phyloP scores from a whole-genome alignment of 2,113 vertebrate species.

The Alethe castanea region DNA sequence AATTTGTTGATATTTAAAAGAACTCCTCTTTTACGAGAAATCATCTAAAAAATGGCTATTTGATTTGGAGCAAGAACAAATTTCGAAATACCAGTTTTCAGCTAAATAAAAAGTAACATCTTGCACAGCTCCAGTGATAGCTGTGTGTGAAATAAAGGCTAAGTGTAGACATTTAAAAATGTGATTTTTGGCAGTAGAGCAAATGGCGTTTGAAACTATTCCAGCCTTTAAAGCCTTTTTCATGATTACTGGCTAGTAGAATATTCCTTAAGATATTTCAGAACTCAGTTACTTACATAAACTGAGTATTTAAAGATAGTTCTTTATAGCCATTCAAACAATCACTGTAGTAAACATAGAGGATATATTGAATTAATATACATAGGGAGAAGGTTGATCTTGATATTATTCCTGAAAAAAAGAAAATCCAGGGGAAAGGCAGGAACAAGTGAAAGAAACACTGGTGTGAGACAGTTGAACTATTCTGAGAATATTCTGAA shows the following conservation, averaged over 20 bases:
- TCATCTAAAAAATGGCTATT: not conserved
- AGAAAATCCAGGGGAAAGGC: not conserved
- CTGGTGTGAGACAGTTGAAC: not conserved
- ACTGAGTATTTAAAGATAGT: not conserved
- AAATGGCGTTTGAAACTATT: not conserved
- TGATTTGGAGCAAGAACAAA: not conserved
- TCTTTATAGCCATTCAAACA: not conserved
- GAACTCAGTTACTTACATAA: not conserved
- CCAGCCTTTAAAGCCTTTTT: not conserved
- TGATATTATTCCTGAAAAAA: not conserved
- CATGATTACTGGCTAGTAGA: not conserved
- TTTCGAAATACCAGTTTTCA: not conserved
- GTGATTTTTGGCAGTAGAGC: conserved; percentile 5
- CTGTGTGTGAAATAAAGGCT: not conserved
- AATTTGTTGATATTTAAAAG: not conserved
- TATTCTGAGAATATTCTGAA: not conserved
- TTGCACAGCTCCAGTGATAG: not conserved
- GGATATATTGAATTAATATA: not conserved
- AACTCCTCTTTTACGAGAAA: not conserved
- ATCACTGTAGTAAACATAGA: not conserved
- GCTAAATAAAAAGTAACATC: conserved; percentile 21
- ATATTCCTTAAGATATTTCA: not conserved
- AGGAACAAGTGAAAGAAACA: not conserved
- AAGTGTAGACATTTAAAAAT: conserved; percentile 30
- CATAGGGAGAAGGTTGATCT: not conserved